Base-by-base conservation (phyloP, 2,888 invertebrate species). In the Andricus quercusramuli region DNA sequence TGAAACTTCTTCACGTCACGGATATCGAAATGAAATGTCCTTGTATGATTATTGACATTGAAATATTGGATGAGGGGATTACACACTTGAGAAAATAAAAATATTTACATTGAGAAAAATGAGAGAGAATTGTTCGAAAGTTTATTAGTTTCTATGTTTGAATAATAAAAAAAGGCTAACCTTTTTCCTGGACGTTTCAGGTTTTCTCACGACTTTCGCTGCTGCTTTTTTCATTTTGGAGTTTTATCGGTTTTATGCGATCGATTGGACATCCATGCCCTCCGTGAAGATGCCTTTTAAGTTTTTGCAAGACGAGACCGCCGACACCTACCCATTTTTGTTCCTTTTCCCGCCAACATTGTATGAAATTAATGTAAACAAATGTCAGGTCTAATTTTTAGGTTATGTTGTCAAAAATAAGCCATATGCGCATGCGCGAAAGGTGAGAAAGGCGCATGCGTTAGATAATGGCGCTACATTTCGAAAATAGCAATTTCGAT, bases 271-370 rank as follows among this genome's bases (percentile, higher is more conserved):
- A 2, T 29, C 15, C 64, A 29, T 68, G n/a, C 0, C 44, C 44
- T 15, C 15, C 44, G 41, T 9, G 20, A 6, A 66, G 37, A 37
- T 37, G 37, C 37, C 37, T 9, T 37, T 37, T 9, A 37, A 37
- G 37, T 66, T 37, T 41, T 66, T n/a, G 56, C 44, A 44, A 13
- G 8, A 20, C 51, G 15, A 44, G 13, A 44, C 13, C 13, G 44
- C 4, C 44, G 47, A 17, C 47, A 47, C 15, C 15, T 4, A 15
- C 17, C 47, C 17, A 47, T 47, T 22, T 59, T 59, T 22, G 22
- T 44, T 44, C 11, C 8, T 3, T 47, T 68, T 68, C 68, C 68
- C 68, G 68, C 68, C 68, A 68, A 47, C 68, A 68, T 68, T 68
- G 25, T 2, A 1, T 41, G 41, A 20, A 11, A 3, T 22, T 15